Evolutionary conservation across 2,888 invertebrate genomes (phyloP).

Genomic region (Neoitamus cyanurus): DNA sequence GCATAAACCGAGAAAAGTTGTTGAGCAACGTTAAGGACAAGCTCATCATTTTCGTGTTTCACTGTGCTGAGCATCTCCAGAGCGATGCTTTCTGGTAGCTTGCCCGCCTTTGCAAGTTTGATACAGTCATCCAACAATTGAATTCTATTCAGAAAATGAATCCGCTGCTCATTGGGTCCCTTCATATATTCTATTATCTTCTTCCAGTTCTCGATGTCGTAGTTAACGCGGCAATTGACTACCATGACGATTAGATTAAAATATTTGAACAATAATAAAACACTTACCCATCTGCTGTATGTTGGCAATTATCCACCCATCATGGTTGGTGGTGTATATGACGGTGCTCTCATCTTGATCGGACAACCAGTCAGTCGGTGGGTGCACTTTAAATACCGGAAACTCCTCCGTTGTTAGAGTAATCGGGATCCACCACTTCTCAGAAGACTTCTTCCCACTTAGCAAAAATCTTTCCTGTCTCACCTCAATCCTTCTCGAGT

Average conservation of each 20-base stretch:
- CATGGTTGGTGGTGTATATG: background rate
- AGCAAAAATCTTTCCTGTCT: constrained; percentile 27
- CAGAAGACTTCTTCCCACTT: background rate
- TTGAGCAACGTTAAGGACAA: constrained; percentile 70
- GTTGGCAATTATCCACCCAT: constrained; percentile 42
- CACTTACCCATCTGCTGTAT: constrained; percentile 14
- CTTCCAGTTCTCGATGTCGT: constrained; percentile 45
- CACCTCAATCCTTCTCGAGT: background rate
- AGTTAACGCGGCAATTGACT: constrained; percentile 37
- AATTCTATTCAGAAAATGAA: constrained; percentile 72
- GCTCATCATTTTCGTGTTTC: constrained; percentile 69
- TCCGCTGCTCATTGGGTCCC: constrained; percentile 40
- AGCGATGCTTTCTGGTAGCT: constrained; percentile 66
- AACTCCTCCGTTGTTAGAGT: background rate
- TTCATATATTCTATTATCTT: constrained; percentile 34
- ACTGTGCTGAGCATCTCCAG: constrained; percentile 69
- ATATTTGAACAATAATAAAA: too few species aligned
- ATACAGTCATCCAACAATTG: constrained; percentile 78
- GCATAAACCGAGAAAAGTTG: background rate
- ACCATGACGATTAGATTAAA: too few species aligned
- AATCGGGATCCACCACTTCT: constrained; percentile 47
- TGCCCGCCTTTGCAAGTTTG: constrained; percentile 70
- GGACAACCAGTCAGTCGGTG: background rate
- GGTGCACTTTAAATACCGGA: background rate
- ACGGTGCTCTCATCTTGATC: background rate